Conservation (phyloP, 1,140 invertebrate genomes). For the Gryon sp. region DNA sequence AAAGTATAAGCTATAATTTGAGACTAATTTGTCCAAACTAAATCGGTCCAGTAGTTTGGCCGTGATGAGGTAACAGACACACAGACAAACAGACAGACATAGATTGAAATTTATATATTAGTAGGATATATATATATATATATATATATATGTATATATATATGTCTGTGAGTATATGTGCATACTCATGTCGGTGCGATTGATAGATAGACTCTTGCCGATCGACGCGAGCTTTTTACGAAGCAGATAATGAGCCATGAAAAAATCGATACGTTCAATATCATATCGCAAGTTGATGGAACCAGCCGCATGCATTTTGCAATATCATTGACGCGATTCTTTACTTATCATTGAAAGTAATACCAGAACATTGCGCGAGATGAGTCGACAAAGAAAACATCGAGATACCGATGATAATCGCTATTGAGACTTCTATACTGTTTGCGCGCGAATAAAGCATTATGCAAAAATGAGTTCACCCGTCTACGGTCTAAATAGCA, state of each 20-base stretch:
- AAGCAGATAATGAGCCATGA: conserved; percentile 43
- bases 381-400: conserved; percentile 53
- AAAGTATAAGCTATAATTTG: too few species aligned
- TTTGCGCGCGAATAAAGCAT: conserved; percentile 52
- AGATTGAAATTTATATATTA: too few species aligned
- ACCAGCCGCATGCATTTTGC: conserved; percentile 42
- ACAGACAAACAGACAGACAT: too few species aligned
- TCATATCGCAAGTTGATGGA: conserved; percentile 44
- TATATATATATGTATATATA: too few species aligned
- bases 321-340: conserved; percentile 57
- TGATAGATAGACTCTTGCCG: conserved; percentile 50
- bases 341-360: conserved; percentile 60
- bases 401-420: conserved; percentile 54
- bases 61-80: too few species aligned
- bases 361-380: conserved; percentile 48
- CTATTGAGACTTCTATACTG: conserved; percentile 27
- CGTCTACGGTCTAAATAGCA: conserved; percentile 47
- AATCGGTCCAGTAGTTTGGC: too few species aligned
- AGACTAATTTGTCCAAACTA: too few species aligned
- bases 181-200: conserved; percentile 45
- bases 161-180: too few species aligned
- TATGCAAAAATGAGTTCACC: conserved; percentile 51
- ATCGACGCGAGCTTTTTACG: conserved; percentile 43
- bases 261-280: conserved; percentile 54
- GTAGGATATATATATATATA: too few species aligned